Conservation (phyloP, 2,797 vertebrate genomes). For the Agapornis canus region DNA sequence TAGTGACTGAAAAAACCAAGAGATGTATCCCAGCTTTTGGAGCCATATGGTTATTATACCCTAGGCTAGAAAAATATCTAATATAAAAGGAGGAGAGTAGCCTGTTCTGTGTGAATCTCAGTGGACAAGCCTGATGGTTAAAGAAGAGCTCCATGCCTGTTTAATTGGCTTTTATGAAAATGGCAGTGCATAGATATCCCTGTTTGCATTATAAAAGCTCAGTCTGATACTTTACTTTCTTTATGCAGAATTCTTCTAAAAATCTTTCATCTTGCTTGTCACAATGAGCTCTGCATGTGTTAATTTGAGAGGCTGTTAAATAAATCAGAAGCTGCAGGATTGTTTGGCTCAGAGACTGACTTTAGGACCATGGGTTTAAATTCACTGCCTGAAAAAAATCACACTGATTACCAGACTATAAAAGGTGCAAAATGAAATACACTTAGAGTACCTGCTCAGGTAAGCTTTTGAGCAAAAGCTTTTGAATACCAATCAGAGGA, state of each 20-base stretch:
- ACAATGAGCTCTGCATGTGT: not conserved
- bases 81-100: not conserved
- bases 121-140: not conserved
- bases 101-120: not conserved
- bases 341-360: conserved; percentile 1
- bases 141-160: not conserved
- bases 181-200: not conserved
- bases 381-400: conserved; percentile 30
- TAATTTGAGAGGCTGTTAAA: conserved; percentile 19
- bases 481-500: conserved; percentile 24
- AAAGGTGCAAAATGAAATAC: conserved; percentile 31
- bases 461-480: not conserved
- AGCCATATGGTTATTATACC: not conserved
- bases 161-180: not conserved
- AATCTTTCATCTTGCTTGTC: not conserved
- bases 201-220: not conserved
- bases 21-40: not conserved
- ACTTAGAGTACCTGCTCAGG: conserved; percentile 2
- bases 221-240: not conserved
- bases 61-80: not conserved
- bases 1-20: accelerated
- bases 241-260: not conserved
- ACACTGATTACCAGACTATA: conserved; percentile 18
- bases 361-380: conserved; percentile 9
- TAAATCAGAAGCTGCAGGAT: not conserved